Evolutionary conservation across 2,113 vertebrate species (phyloP).

Genomic region (Apaloderma vittatum): DNA sequence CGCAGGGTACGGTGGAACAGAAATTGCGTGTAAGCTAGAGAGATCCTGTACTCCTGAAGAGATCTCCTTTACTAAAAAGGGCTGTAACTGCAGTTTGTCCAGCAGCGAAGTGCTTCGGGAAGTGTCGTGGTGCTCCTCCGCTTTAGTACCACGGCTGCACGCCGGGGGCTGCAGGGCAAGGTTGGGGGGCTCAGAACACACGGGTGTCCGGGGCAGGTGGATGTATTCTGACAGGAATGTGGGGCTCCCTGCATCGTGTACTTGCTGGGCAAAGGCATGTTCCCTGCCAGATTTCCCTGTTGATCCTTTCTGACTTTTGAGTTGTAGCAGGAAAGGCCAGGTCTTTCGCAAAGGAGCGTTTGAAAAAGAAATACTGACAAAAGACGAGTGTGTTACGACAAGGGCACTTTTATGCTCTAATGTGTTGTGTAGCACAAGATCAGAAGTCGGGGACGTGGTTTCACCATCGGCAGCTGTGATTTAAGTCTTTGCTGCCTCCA

Average conservation of each 20-base stretch:
- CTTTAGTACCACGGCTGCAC: rapidly evolving
- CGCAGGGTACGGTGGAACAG: rapidly evolving
- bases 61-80: background rate
- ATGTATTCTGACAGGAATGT: background rate
- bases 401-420: background rate
- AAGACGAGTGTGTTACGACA: background rate
- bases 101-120: background rate
- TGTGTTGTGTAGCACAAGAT: background rate
- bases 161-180: background rate
- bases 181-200: rapidly evolving
- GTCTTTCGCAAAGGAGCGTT: background rate
- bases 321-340: background rate
- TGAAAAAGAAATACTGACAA: background rate
- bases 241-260: background rate
- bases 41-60: background rate
- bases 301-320: background rate
- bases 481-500: background rate
- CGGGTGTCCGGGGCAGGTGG: background rate
- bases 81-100: background rate
- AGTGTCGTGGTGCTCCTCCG: background rate
- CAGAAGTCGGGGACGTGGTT: background rate
- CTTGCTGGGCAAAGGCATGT: background rate
- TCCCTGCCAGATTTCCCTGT: background rate
- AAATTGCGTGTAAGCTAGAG: background rate
- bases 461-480: background rate